Conservation (phyloP, 2,113 vertebrate species). For the Edolisoma coerulescens region DNA sequence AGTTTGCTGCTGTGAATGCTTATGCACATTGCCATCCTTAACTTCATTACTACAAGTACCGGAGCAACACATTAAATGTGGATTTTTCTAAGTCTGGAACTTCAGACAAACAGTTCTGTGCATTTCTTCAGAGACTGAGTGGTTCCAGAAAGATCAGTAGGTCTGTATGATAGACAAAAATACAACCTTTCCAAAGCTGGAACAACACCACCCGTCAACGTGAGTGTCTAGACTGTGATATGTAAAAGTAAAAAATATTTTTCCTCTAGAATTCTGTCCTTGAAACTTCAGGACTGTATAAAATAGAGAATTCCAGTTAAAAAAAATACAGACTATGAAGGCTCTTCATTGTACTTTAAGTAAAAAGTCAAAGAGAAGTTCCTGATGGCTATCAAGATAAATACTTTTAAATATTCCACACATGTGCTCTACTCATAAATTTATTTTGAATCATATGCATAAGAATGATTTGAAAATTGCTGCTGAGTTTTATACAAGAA, state of each 20-base stretch:
- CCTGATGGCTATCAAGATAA: neutral
- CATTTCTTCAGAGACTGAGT: neutral
- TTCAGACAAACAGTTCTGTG: neutral
- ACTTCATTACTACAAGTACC: neutral
- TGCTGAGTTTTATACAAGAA: neutral
- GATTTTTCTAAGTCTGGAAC: neutral
- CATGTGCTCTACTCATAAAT: neutral
- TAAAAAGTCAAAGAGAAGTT: neutral
- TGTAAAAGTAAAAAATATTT: neutral
- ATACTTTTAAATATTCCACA: neutral
- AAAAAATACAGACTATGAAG: neutral
- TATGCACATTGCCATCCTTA: neutral
- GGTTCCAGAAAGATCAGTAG: neutral
- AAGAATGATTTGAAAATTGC: neutral
- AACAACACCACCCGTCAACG: neutral
- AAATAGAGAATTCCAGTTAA: neutral
- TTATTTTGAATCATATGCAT: neutral
- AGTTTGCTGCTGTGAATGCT: neutral
- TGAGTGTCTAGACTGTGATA: neutral
- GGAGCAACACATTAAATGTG: neutral
- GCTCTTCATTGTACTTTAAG: neutral
- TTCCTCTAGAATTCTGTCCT: neutral
- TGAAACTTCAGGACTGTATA: neutral
- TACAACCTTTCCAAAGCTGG: neutral
- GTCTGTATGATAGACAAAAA: neutral